These are phyloP conservation scores for Apteryx owenii DNA, from an alignment of 2,113 vertebrate species.

Conservation along the genomic window DNA sequence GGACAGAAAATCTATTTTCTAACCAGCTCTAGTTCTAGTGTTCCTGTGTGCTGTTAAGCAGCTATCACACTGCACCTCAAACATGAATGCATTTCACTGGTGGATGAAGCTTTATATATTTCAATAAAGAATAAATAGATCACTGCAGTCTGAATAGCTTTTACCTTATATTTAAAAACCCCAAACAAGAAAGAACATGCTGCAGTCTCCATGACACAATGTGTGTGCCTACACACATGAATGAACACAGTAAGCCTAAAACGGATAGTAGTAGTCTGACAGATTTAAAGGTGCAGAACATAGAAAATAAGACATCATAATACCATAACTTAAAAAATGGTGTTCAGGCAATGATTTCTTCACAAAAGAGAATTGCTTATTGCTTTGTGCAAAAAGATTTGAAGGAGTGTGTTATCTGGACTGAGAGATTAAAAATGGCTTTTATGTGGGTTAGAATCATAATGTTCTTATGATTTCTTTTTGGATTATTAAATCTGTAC, in stretches of 20 bases:
- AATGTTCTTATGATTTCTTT: slow-evolving; percentile 5
- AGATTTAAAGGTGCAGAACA: slow-evolving; percentile 51
- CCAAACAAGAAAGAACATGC: not conserved
- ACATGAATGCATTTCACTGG: not conserved
- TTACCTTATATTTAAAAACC: slow-evolving; percentile 29
- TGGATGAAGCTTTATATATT: not conserved
- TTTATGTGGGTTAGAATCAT: not conserved
- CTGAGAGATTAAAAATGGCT: not conserved
- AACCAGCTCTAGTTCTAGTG: not conserved
- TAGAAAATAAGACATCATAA: not conserved
- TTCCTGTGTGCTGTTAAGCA: not conserved
- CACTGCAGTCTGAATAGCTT: not conserved
- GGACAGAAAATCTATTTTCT: slow-evolving; percentile 21
- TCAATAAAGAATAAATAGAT: slow-evolving; percentile 7
- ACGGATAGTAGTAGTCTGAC: not conserved
- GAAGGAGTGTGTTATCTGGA: not conserved
- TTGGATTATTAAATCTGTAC: not conserved
- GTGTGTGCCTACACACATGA: slow-evolving; percentile 34
- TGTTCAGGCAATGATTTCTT: not conserved
- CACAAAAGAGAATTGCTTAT: not conserved
- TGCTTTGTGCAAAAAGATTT: slow-evolving; percentile 19
- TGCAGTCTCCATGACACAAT: not conserved
- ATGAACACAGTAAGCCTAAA: slow-evolving; percentile 18
- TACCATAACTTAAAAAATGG: not conserved
- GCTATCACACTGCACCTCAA: not conserved